Evolutionary conservation across 1,140 invertebrate species (phyloP), one percentile per base, ranked within the genome.

Genomic region (Drosophila sturtevanti): DNA sequence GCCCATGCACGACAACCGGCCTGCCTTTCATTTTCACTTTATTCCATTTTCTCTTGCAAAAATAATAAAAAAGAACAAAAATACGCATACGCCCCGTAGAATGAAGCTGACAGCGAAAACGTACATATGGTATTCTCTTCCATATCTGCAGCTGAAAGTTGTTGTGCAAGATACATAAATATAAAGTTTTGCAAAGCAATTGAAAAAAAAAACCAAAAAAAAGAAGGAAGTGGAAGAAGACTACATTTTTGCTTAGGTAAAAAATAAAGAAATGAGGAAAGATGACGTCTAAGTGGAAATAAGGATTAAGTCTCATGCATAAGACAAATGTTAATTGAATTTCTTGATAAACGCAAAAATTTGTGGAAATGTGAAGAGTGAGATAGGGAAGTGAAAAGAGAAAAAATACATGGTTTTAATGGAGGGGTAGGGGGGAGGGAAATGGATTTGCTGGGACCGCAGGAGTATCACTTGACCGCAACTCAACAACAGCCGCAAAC

Each of bases 281-380:
- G 34, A 9, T 41, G 27, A 34, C 66, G 38, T 62, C 34, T 54
- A 10, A 58, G 24, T 62, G 41, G 64, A 38, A 18, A 51, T 44
- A 31, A 16, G 71, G 34, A 64, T 56, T 16, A 61, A 65, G 61
- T 74, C 68, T 86, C 74, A 85, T 85, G 78, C 78, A 86, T 85
- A 85, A 86, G 75, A 64, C 77, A 85, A 77, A 78, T 86, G 78
- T 68, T 87, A 87, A 87, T 86, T 87, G 82, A 87, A 79, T 87
- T 81, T 63, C 71, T 58, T 69, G 64, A 75, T 86, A 69, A 72
- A 44, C 58, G 61, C 44, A 59, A 63, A 82, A 69, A 64, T 72
- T 71, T 35, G 21, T 63, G 16, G 35, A 51, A 48, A 31, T 48
- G 35, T 18, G 65, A 68, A 85, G 72, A 79, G 59, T 79, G 70